Percentiles rank a stretch among this genome's conserved stretches.
Evolutionary conservation across 2,888 invertebrate species (phyloP).

Genomic region (Coenonympha glycerion): DNA sequence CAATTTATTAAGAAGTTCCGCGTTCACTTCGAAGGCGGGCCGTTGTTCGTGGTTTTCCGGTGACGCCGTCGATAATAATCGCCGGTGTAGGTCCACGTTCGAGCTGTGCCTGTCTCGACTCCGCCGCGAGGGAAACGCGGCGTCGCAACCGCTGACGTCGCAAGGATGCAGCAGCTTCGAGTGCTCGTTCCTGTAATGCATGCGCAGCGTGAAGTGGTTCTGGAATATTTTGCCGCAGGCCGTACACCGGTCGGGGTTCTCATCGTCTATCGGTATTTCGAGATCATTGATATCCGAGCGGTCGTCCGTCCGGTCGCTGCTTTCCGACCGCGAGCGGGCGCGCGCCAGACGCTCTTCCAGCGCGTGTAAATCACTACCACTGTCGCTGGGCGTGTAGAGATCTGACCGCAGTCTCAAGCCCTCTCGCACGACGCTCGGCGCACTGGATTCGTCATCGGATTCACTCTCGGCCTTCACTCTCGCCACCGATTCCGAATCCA

Average conservation of each 20-base stretch:
- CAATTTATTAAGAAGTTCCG: conserved; percentile 87
- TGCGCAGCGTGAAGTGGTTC: conserved; percentile 92
- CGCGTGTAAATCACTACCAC: conserved; percentile 70
- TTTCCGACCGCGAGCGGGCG: conserved; percentile 67
- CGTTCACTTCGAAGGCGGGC: conserved; percentile 80
- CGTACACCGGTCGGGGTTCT: conserved; percentile 89
- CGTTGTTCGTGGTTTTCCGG: conserved; percentile 71
- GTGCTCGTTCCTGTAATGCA: conserved; percentile 94
- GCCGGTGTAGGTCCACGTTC: conserved; percentile 74
- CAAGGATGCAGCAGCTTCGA: conserved; percentile 92
- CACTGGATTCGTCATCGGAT: conserved; percentile 69
- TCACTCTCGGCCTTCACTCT: conserved; percentile 72
- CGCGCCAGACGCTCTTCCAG: conserved; percentile 71
- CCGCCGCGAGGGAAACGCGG: conserved; percentile 90
- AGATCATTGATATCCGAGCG: conserved; percentile 69
- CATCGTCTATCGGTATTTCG: conserved; percentile 90
- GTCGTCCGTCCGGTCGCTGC: conserved; percentile 64
- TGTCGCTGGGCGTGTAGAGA: conserved; percentile 70
- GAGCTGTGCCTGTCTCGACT: conserved; percentile 78
- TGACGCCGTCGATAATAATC: conserved; percentile 62
- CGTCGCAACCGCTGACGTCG: conserved; percentile 92
- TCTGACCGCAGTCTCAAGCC: conserved; percentile 65
- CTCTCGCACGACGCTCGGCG: conserved; percentile 68
- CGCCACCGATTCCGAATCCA: conserved; percentile 59
- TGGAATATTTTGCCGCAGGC: conserved; percentile 93